Percentiles rank a stretch among this genome's conserved stretches.
Evolutionary conservation across 1,140 invertebrate genomes (phyloP).

Genomic region (Littorina saxatilis): DNA sequence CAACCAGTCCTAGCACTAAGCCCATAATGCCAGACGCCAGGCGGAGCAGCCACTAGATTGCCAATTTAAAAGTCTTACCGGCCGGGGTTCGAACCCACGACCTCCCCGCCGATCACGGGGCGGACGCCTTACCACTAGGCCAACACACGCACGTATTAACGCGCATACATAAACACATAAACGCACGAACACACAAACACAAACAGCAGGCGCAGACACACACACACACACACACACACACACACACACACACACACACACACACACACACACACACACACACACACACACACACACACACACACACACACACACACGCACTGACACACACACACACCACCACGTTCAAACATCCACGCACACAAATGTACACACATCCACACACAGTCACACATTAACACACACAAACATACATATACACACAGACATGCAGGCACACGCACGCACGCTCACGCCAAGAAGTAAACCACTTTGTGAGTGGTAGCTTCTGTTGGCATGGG

Average conservation of each 20-base stretch:
- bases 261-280: constrained; percentile 30
- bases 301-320: constrained; percentile 4
- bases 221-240: background rate
- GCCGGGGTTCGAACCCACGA: no score
- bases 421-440: background rate
- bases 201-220: background rate
- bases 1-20: no score
- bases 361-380: constrained; percentile 13
- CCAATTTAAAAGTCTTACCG: no score
- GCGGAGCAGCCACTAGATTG: no score
- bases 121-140: no score
- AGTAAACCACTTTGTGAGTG: no score
- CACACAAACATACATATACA: constrained; percentile 21
- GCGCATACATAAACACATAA: background rate
- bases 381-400: constrained; percentile 25
- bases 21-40: no score
- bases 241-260: constrained; percentile 27
- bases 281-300: constrained; percentile 23
- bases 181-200: constrained; percentile 4
- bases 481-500: no score
- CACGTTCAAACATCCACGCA: background rate
- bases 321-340: background rate
- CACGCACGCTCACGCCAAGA: background rate
- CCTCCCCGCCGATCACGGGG: background rate
- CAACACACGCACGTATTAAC: background rate